Evolutionary conservation across 2,888 invertebrate genomes (phyloP), one percentile per base, ranked within the genome.

Genomic region (Sphaerophoria rueppellii): DNA sequence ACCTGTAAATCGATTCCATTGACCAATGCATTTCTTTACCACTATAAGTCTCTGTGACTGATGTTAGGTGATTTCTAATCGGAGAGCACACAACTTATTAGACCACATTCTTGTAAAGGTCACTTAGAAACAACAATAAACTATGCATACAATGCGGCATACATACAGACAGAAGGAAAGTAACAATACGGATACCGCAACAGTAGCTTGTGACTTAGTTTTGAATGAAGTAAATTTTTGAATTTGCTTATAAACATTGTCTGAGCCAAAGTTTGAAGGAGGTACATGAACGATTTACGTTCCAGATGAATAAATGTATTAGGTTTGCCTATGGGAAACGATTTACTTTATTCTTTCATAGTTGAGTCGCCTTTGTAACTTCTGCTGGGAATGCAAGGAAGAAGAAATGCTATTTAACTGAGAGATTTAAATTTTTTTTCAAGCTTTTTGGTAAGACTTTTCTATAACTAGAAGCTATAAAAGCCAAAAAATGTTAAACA

Each of bases 11-110:
- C 75, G 70, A 81, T 81, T 57, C 58, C 65, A 52, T 71, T 81
- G 81, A 81, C 81, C 75, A 81, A 81, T 81, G 65, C 70, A 81
- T 81, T 81, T 81, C 71, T 81, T 81, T 81, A 81, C 81, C 75
- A 71, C 52, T 46, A 61, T 71, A 67, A 65, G 75, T 75, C 65
- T 37, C 40, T 43, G 81, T 81, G 81, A 81, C 75, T 81, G 81
- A 81, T 81, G 75, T 16, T 71, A 43, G 57, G 65, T 70, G 75
- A 81, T 75, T 75, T 81, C 70, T 75, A 65, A 16, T 81, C 75
- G 57, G 81, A 81, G 71, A 75, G 71, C 81, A 75, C 57, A 75
- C 70, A 75, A 75, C 75, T 75, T 81, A 81, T 81, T 81, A 75
- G 80, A 81, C 75, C 75, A 81, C 80, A 75, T 58, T 43, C 70